Percentiles rank a stretch among this genome's conserved stretches.
Evolutionary conservation across 2,797 vertebrate species (phyloP).

Genomic region (Sus cebifrons): DNA sequence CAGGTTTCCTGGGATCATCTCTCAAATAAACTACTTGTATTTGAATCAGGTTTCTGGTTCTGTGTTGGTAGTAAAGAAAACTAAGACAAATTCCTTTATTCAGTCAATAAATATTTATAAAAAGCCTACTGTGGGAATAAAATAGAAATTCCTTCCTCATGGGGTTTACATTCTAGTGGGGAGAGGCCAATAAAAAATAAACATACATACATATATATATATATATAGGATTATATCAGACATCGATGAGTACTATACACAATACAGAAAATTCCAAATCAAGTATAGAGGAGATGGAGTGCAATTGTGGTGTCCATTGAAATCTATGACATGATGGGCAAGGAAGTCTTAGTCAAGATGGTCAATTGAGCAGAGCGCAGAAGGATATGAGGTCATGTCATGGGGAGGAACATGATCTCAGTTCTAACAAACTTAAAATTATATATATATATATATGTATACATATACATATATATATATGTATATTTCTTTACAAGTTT

Average conservation of each 20-base stretch:
- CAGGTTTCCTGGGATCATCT: not conserved
- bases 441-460: not conserved
- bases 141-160: not conserved
- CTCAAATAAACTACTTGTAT: not conserved
- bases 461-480: not conserved
- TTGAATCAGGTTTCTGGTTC: not conserved
- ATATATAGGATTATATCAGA: not conserved
- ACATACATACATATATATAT: no score
- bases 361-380: not conserved
- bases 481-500: not conserved
- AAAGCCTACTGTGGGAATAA: not conserved
- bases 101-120: not conserved
- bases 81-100: not conserved
- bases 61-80: not conserved
- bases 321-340: not conserved
- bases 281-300: not conserved
- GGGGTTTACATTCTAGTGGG: not conserved
- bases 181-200: not conserved
- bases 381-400: not conserved
- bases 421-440: constrained; percentile 5
- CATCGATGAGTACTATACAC: not conserved
- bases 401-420: not conserved
- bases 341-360: not conserved
- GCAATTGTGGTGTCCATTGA: no score
- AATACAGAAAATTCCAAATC: not conserved